Conservation (phyloP, 2,888 invertebrate genomes). For the Platycheirus rosarum region DNA sequence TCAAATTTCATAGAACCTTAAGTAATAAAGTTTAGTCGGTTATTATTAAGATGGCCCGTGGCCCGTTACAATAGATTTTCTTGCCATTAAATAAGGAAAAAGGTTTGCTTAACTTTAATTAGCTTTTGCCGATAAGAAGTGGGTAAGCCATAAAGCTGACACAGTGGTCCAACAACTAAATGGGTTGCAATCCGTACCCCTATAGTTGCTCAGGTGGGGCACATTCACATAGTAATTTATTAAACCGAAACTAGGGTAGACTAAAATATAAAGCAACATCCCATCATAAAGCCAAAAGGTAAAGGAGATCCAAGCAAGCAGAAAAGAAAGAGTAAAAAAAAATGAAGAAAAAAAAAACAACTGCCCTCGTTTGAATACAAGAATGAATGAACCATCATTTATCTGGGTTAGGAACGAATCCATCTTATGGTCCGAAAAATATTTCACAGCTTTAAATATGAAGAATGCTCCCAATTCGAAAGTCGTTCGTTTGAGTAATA, state of each 20-base stretch:
- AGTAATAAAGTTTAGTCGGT: conserved; percentile 59
- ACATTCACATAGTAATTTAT: conserved; percentile 41
- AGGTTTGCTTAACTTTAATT: conserved; percentile 66
- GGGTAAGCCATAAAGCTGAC: conserved; percentile 46
- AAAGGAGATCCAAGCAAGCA: background rate
- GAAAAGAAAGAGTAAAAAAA: background rate
- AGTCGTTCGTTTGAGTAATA: conserved; percentile 67
- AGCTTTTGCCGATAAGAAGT: conserved; percentile 58
- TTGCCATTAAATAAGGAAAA: conserved; percentile 59
- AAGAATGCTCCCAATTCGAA: conserved; percentile 69
- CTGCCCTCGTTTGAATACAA: conserved; percentile 31
- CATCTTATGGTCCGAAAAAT: conserved; percentile 63
- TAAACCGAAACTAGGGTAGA: conserved; percentile 35
- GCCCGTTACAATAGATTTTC: conserved; percentile 61
- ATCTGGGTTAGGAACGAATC: conserved; percentile 65
- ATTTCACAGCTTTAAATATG: conserved; percentile 72
- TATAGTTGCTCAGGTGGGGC: conserved; percentile 16
- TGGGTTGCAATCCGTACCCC: background rate
- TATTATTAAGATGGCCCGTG: conserved; percentile 68
- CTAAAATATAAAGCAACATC: conserved; percentile 14
- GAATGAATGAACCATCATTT: conserved; percentile 67
- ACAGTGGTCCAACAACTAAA: conserved; percentile 40
- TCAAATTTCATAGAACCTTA: conserved; percentile 47
- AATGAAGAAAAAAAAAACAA: conserved; percentile 3
- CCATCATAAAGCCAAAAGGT: conserved; percentile 5